These are phyloP conservation scores for Pimpla rufipes DNA, from an alignment of 2,888 invertebrate genomes.

Conservation along the genomic window DNA sequence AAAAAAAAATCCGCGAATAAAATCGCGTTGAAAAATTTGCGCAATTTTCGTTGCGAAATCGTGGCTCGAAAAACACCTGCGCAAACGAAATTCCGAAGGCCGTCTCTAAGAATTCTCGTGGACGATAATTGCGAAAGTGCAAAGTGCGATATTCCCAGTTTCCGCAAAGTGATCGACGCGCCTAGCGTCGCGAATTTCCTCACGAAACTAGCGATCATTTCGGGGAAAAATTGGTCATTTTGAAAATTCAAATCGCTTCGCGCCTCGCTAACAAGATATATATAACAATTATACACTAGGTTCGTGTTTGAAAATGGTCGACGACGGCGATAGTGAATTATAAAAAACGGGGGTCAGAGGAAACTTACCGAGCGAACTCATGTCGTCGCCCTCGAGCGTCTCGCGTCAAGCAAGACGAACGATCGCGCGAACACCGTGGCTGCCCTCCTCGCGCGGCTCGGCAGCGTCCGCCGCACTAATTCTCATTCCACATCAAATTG, in stretches of 20 bases:
- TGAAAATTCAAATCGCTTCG: conserved; percentile 18
- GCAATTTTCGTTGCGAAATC: neutral
- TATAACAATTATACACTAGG: neutral
- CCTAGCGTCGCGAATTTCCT: neutral
- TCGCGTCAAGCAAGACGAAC: neutral
- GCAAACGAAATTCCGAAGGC: neutral
- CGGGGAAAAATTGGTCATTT: neutral
- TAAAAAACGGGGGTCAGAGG: conserved; percentile 13
- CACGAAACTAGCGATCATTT: neutral
- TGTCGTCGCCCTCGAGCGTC: conserved; percentile 22
- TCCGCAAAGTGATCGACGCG: neutral
- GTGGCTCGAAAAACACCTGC: neutral
- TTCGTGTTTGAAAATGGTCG: neutral
- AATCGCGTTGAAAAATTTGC: neutral
- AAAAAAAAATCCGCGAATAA: neutral
- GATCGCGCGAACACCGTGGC: neutral
- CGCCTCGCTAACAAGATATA: neutral
- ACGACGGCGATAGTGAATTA: neutral
- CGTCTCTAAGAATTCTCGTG: neutral
- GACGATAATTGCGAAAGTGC: conserved; percentile 3
- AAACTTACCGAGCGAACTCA: conserved; percentile 61
- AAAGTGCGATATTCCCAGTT: neutral
- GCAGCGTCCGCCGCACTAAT: conserved; percentile 27
- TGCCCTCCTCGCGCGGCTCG: neutral
- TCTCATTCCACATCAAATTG: conserved; percentile 23